Percentiles rank a stretch among this genome's conserved stretches.
Conservation (phyloP, 1,140 invertebrate species). For the Pemphigus obesinymphae region DNA sequence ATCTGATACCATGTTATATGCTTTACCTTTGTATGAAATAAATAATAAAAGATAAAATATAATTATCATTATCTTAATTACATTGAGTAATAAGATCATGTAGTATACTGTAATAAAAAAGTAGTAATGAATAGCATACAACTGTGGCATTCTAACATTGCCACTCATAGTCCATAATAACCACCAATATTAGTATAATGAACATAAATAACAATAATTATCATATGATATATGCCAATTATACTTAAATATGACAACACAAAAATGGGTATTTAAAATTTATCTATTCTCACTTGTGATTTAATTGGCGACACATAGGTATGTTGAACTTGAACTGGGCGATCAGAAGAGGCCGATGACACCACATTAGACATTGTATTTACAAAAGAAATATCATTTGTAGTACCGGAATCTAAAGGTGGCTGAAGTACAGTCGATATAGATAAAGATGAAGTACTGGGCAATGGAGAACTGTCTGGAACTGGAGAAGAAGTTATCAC, state of each 20-base stretch:
- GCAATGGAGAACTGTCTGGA: conserved; percentile 9
- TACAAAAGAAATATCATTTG: conserved; percentile 18
- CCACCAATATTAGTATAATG: too few species aligned
- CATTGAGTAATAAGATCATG: too few species aligned
- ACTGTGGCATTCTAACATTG: too few species aligned
- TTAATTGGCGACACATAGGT: conserved; percentile 5
- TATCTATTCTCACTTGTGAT: conserved; percentile 6
- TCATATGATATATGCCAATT: background rate
- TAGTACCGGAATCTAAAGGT: background rate
- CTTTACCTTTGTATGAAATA: too few species aligned
- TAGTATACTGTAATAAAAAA: too few species aligned
- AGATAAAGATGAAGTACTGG: background rate
- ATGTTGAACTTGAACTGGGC: background rate
- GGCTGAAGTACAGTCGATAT: background rate
- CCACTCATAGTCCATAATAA: too few species aligned
- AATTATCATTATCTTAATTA: too few species aligned
- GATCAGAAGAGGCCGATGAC: background rate
- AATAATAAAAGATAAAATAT: too few species aligned
- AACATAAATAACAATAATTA: background rate
- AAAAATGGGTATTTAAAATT: background rate
- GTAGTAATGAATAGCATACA: too few species aligned
- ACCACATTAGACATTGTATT: conserved; percentile 24
- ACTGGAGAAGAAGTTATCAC: conserved; percentile 20
- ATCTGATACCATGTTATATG: too few species aligned
- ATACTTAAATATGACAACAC: background rate